Percentiles rank a stretch among this genome's conserved stretches.
phyloP scores from a whole-genome alignment of 92 coral and sea anemone species.

The Zoanthus gigantus region DNA sequence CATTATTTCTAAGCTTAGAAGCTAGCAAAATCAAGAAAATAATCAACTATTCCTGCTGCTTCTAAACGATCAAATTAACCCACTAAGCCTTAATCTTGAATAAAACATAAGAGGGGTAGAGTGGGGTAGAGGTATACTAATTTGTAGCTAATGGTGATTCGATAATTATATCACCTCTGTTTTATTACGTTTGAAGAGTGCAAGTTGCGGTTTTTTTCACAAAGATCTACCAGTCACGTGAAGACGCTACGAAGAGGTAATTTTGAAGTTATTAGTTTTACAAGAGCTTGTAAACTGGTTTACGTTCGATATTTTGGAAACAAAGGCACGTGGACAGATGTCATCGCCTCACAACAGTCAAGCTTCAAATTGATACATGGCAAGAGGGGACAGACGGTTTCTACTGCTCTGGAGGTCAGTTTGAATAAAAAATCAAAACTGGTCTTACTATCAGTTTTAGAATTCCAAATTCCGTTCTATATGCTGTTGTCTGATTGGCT shows the following conservation, averaged over 20 bases:
- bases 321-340: constrained; percentile 1
- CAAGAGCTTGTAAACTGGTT: neutral
- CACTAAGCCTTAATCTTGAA: no score
- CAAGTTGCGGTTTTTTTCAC: neutral
- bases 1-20: no score
- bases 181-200: neutral
- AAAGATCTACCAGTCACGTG: neutral
- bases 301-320: neutral
- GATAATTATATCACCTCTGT: neutral
- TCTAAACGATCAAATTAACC: no score
- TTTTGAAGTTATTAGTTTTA: neutral
- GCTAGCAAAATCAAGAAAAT: no score
- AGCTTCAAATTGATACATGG: neutral
- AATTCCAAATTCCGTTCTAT: no score
- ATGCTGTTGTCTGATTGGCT: no score
- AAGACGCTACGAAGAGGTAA: constrained; percentile 12
- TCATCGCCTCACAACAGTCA: neutral
- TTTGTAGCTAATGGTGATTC: no score
- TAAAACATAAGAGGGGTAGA: no score
- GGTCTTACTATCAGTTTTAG: no score
- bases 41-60: no score
- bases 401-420: constrained; percentile 16
- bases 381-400: neutral
- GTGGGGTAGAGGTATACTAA: no score
- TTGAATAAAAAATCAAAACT: neutral